Percentiles rank a stretch among this genome's conserved stretches.
Evolutionary conservation across 2,113 vertebrate genomes (phyloP).

Genomic region (Chloebia gouldiae): DNA sequence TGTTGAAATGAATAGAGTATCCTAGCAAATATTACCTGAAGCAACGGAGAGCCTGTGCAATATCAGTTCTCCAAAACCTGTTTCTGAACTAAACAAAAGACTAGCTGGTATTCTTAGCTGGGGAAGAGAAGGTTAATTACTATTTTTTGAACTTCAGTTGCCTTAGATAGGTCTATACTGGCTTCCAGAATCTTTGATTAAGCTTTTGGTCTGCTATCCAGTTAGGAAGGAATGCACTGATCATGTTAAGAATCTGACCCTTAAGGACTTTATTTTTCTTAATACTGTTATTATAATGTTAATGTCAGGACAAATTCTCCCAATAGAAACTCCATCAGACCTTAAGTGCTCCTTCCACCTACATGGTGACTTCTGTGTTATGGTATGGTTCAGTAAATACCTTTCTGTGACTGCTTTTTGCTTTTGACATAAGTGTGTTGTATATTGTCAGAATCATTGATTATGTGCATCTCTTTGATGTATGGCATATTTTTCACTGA

Average conservation of each 20-base stretch:
- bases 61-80: not conserved
- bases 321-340: not conserved
- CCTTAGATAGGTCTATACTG: not conserved
- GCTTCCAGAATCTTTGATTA: not conserved
- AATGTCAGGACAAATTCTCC: not conserved
- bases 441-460: not conserved
- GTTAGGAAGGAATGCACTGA: not conserved
- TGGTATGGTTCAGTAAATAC: not conserved
- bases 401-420: not conserved
- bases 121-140: not conserved
- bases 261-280: not conserved
- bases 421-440: not conserved
- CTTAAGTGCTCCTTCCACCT: not conserved
- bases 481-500: not conserved
- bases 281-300: not conserved
- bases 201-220: not conserved
- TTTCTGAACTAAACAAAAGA: not conserved
- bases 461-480: not conserved
- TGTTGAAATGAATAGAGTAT: not conserved
- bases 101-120: not conserved
- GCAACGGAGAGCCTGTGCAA: not conserved
- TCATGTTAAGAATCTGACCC: not conserved
- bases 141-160: not conserved
- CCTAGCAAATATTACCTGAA: not conserved
- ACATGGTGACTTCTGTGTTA: not conserved